phyloP scores from a whole-genome alignment of 1,140 invertebrate species.

The Drosophila burlai region DNA sequence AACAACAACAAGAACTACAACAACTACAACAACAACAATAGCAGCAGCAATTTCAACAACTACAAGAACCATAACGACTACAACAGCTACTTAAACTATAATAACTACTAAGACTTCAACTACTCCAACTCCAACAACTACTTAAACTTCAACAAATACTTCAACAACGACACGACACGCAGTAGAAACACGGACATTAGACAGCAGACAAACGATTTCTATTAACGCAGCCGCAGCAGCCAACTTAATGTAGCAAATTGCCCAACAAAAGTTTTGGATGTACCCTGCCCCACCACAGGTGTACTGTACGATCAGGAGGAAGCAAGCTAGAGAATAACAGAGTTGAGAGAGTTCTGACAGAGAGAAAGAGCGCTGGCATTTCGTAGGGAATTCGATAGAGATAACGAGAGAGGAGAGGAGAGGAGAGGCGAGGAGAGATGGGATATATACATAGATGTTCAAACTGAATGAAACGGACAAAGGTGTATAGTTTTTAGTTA shows the following conservation, averaged over 20 bases:
- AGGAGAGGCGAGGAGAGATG: background rate
- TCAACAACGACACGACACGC: conserved; percentile 5
- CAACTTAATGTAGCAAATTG: conserved; percentile 64
- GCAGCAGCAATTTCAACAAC: conserved; percentile 1
- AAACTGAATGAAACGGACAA: conserved; percentile 62
- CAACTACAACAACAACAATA: conserved; percentile 19
- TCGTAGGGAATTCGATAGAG: conserved; percentile 25
- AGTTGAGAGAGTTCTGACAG: background rate
- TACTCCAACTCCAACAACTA: background rate
- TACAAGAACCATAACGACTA: conserved; percentile 7
- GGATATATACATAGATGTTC: conserved; percentile 39
- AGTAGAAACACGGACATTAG: conserved; percentile 6
- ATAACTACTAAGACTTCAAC: background rate
- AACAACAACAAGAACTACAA: conserved; percentile 40
- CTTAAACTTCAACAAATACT: conserved; percentile 20
- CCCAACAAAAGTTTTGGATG: conserved; percentile 44
- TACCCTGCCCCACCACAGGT: background rate
- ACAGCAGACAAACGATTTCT: conserved; percentile 13
- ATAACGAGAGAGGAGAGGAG: background rate
- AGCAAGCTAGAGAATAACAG: conserved; percentile 16
- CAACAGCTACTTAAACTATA: conserved; percentile 6
- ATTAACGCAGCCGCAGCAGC: conserved; percentile 55
- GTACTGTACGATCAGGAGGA: conserved; percentile 7
- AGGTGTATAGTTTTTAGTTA: conserved; percentile 81
- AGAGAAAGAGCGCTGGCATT: conserved; percentile 15